Conservation (phyloP, 2,797 vertebrate species). For the Rhinophrynus dorsalis region DNA sequence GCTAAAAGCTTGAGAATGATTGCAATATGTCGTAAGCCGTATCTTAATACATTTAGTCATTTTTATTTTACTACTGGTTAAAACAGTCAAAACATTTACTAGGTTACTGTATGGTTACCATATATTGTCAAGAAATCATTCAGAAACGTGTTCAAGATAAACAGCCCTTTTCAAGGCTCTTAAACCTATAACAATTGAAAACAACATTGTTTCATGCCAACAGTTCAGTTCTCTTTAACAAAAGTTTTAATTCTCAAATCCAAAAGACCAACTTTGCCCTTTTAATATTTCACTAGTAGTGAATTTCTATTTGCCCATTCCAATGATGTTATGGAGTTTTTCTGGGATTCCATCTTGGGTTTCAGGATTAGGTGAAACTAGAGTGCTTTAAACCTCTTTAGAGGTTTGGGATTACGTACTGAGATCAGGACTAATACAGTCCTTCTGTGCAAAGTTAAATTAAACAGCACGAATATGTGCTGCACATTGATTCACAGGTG, state of each 20-base stretch:
- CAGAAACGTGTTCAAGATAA: constrained; percentile 47
- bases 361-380: constrained; percentile 97
- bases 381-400: constrained; percentile 94
- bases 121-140: not conserved
- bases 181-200: constrained; percentile 60
- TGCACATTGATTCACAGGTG: constrained; percentile 70
- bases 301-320: constrained; percentile 86
- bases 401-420: constrained; percentile 84
- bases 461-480: constrained; percentile 73
- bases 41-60: too few relatives aligned
- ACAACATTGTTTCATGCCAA: constrained; percentile 70
- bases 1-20: too few relatives aligned
- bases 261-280: constrained; percentile 80
- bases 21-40: too few relatives aligned
- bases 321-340: constrained; percentile 74
- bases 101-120: too few relatives aligned
- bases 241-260: constrained; percentile 77
- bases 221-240: constrained; percentile 78
- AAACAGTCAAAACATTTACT: too few relatives aligned
- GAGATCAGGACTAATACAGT: constrained; percentile 70
- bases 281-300: constrained; percentile 83
- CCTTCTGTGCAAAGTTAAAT: constrained; percentile 69
- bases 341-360: constrained; percentile 82
- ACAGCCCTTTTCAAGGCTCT: constrained; percentile 55
- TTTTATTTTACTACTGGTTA: too few relatives aligned